Conservation (phyloP, 2,113 vertebrate genomes). For the Plecturocebus donacophilus region DNA sequence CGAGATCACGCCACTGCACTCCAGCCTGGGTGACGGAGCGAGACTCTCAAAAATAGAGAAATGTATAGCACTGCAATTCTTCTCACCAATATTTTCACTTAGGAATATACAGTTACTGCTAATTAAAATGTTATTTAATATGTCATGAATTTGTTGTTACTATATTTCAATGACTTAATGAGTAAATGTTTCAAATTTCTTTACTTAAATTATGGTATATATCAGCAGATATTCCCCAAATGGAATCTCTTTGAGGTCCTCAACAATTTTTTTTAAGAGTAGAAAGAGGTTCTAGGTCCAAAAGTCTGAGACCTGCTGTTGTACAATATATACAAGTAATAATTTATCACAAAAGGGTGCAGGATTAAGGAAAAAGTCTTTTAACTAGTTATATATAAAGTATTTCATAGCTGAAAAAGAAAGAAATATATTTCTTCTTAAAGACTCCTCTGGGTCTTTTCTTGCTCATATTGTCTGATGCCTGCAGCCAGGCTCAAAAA, state of each 20-base stretch:
- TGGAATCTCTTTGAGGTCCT: not conserved
- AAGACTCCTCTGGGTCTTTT: not conserved
- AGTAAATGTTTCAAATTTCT: not conserved
- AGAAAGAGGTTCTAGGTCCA: not conserved
- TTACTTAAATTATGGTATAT: not conserved
- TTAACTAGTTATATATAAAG: not conserved
- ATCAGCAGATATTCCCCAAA: not conserved
- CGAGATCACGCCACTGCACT: no score
- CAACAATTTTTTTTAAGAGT: not conserved
- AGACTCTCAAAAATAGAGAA: not conserved
- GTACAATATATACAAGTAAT: not conserved
- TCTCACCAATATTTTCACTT: not conserved
- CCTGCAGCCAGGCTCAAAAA: not conserved
- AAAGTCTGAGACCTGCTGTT: not conserved
- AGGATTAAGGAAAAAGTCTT: not conserved
- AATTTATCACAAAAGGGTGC: not conserved
- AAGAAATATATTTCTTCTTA: not conserved
- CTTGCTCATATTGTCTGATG: not conserved
- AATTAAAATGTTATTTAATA: not conserved
- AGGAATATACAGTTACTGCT: not conserved
- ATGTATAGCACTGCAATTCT: not conserved
- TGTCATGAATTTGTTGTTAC: not conserved
- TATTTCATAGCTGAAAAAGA: not conserved
- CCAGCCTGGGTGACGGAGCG: no score
- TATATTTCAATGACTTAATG: not conserved